These are phyloP conservation scores for Myotis davidii DNA, from an alignment of 2,113 vertebrate species.

Conservation along the genomic window DNA sequence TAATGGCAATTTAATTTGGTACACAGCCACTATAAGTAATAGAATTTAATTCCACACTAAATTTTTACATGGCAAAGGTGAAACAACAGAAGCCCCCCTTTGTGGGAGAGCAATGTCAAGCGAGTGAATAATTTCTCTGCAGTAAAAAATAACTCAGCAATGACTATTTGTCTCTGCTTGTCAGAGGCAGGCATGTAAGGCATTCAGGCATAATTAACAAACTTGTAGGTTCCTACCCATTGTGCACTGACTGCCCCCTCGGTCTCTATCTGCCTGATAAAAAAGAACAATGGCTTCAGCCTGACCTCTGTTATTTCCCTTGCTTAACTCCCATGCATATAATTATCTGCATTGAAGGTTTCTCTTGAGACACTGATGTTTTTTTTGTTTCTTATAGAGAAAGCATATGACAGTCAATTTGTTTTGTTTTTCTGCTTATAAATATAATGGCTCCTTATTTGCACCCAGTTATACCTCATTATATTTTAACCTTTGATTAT, in stretches of 20 bases:
- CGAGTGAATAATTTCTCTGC: constrained; percentile 72
- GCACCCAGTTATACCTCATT: background rate
- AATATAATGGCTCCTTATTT: constrained; percentile 17
- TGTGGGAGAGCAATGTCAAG: constrained; percentile 55
- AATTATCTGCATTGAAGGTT: constrained; percentile 25
- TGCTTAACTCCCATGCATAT: constrained; percentile 44
- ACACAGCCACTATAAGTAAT: constrained; percentile 53
- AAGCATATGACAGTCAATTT: constrained; percentile 3
- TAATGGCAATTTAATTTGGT: constrained; percentile 60
- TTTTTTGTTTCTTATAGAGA: constrained; percentile 58
- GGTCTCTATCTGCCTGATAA: constrained; percentile 23
- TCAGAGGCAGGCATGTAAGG: constrained; percentile 36
- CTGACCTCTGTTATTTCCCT: background rate
- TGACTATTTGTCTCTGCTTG: constrained; percentile 64
- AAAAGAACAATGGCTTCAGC: constrained; percentile 44
- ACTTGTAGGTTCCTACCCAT: background rate
- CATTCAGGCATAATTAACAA: constrained; percentile 60
- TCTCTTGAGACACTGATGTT: constrained; percentile 65
- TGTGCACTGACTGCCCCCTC: constrained; percentile 5
- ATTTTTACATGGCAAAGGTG: constrained; percentile 69
- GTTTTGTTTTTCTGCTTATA: constrained; percentile 14
- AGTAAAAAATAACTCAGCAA: constrained; percentile 66
- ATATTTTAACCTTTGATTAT: background rate
- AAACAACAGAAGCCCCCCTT: constrained; percentile 63
- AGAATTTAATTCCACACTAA: constrained; percentile 73